phyloP scores from a whole-genome alignment of 2,888 invertebrate species.

The Tethea ocularis region DNA sequence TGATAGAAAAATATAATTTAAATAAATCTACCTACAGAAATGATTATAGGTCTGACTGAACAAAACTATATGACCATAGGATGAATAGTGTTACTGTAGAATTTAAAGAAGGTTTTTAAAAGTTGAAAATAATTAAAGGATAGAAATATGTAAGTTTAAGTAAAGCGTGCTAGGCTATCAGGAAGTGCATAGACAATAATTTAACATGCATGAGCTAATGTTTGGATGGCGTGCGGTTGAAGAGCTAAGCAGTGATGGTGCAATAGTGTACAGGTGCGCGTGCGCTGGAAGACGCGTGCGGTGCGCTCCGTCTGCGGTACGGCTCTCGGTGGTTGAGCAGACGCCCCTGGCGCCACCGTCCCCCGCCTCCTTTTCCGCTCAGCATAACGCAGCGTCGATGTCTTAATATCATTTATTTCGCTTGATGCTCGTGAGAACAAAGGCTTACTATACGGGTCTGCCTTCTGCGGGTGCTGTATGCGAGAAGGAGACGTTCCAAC shows the following conservation, averaged over 20 bases:
- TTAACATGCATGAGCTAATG: conserved; percentile 32
- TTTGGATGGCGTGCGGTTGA: conserved; percentile 26
- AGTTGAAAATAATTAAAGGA: conserved; percentile 16
- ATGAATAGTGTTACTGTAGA: not conserved
- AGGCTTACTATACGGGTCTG: conserved; percentile 84
- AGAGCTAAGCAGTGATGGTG: conserved; percentile 51
- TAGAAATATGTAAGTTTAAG: conserved; percentile 13
- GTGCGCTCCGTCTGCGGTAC: conserved; percentile 60
- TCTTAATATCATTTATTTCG: conserved; percentile 77
- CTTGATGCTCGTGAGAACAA: conserved; percentile 84
- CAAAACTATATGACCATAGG: not conserved
- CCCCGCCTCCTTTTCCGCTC: conserved; percentile 80
- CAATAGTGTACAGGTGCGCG: conserved; percentile 64
- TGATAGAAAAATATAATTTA: conserved; percentile 75
- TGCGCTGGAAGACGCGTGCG: conserved; percentile 53
- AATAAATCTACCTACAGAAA: conserved; percentile 45
- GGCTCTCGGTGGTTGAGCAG: conserved; percentile 68
- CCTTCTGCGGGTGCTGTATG: conserved; percentile 93
- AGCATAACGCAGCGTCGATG: conserved; percentile 73
- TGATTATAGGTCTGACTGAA: conserved; percentile 30
- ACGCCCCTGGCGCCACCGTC: conserved; percentile 67
- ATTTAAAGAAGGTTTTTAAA: conserved; percentile 8
- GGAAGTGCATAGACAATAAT: not conserved
- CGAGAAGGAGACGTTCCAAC: conserved; percentile 90
- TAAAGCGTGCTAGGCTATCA: not conserved